Evolutionary conservation across 2,797 vertebrate genomes (phyloP).

Genomic region (Pangasius mekongensis): DNA sequence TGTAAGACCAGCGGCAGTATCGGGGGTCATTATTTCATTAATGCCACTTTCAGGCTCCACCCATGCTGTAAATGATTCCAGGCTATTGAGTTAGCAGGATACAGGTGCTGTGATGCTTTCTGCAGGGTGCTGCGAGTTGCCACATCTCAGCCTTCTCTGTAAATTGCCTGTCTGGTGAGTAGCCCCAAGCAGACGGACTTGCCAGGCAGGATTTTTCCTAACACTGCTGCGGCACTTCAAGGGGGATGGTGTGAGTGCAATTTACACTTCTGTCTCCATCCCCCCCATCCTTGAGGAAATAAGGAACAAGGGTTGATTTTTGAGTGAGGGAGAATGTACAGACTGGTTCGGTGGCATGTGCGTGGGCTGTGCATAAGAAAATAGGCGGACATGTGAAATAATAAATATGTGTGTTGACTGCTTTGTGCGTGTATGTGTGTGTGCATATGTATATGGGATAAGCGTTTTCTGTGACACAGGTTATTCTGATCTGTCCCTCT

Average conservation of each 20-base stretch:
- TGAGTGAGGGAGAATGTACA: constrained; percentile 22
- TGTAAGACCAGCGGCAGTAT: constrained; percentile 37
- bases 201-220: constrained; percentile 48
- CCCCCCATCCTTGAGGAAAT: constrained; percentile 50
- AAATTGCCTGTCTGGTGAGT: constrained; percentile 53
- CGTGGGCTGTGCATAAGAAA: constrained; percentile 25
- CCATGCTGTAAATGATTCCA: constrained; percentile 33
- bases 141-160: constrained; percentile 49
- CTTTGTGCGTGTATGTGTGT: background rate
- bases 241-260: constrained; percentile 56
- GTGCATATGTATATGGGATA: background rate
- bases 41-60: constrained; percentile 33
- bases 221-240: constrained; percentile 27
- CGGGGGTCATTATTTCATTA: constrained; percentile 46
- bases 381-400: constrained; percentile 21
- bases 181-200: constrained; percentile 42
- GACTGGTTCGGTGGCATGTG: constrained; percentile 42
- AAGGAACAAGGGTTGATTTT: constrained; percentile 45
- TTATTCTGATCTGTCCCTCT: background rate
- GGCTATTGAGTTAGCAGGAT: constrained; percentile 35
- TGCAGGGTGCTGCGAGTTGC: constrained; percentile 21
- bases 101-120: constrained; percentile 50
- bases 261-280: constrained; percentile 52
- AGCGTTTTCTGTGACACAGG: background rate
- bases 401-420: constrained; percentile 23